Evolutionary conservation across 2,797 vertebrate species (phyloP).

Genomic region (Karalla daura): DNA sequence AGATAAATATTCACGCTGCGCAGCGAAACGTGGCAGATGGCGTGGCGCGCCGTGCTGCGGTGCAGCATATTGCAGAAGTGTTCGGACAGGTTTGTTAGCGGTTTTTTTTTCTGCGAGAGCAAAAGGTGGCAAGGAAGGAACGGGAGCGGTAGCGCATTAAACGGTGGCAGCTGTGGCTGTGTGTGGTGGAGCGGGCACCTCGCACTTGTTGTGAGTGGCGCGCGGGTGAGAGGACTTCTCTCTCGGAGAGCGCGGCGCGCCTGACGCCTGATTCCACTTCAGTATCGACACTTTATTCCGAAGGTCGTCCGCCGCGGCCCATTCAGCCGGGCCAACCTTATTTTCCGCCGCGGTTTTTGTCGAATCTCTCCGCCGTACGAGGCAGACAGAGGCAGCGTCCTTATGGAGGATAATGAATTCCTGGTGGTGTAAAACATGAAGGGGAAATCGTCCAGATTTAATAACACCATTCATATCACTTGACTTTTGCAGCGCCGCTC

Average conservation of each 20-base stretch:
- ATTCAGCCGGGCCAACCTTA: slow-evolving; percentile 14
- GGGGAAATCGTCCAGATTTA: slow-evolving; percentile 24
- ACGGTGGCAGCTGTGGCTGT: slow-evolving; percentile 60
- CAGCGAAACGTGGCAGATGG: slow-evolving; percentile 52
- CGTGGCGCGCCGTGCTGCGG: slow-evolving; percentile 34
- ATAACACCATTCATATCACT: slow-evolving; percentile 36
- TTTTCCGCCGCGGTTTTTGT: not conserved
- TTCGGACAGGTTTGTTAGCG: slow-evolving; percentile 63
- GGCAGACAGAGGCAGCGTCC: not conserved
- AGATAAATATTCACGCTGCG: slow-evolving; percentile 59
- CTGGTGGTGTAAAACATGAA: slow-evolving; percentile 20
- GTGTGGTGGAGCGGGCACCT: slow-evolving; percentile 44
- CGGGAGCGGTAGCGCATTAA: slow-evolving; percentile 49
- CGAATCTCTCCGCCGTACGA: slow-evolving; percentile 12
- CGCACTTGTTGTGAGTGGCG: slow-evolving; percentile 41
- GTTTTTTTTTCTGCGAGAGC: slow-evolving; percentile 51
- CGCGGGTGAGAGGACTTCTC: slow-evolving; percentile 47
- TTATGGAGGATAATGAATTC: slow-evolving; percentile 36
- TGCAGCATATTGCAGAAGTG: slow-evolving; percentile 61
- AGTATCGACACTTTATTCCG: slow-evolving; percentile 40
- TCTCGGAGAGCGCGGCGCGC: slow-evolving; percentile 49
- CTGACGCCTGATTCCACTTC: slow-evolving; percentile 59
- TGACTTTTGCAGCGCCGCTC: slow-evolving; percentile 6
- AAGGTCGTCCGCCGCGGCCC: slow-evolving; percentile 40
- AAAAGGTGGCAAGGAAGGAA: slow-evolving; percentile 54